Conservation (phyloP, 30 jellyfish, hydroid and myxozoan genomes). For the Aurelia sp. region DNA sequence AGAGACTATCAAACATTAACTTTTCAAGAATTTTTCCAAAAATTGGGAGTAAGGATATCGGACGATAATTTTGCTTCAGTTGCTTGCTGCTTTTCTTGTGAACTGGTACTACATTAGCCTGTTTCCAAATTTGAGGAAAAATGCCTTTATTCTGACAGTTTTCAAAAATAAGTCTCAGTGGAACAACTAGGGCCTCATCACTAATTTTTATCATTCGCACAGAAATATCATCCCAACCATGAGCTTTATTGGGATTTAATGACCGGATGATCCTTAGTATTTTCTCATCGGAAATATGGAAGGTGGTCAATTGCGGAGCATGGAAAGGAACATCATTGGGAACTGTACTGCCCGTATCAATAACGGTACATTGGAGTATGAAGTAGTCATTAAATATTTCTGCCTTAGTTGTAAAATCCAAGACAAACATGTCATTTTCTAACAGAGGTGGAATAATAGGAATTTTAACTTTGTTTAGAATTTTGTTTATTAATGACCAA, state of each 20-base stretch:
- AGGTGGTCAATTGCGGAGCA: too few relatives aligned
- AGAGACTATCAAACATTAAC: too few relatives aligned
- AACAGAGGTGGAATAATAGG: slow-evolving; percentile 62
- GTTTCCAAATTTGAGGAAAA: slow-evolving; percentile 32
- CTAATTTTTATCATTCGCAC: slow-evolving; percentile 33
- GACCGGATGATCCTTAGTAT: too few relatives aligned
- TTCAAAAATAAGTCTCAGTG: slow-evolving; percentile 12
- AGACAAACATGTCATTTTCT: slow-evolving; percentile 50
- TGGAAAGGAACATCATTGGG: slow-evolving; percentile 19
- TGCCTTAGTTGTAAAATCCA: slow-evolving; percentile 62
- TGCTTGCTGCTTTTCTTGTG: neutral
- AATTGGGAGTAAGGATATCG: too few relatives aligned
- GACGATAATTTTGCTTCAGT: too few relatives aligned
- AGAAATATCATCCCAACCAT: slow-evolving; percentile 56
- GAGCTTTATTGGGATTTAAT: slow-evolving; percentile 39
- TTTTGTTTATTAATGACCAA: slow-evolving; percentile 52
- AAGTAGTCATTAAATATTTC: slow-evolving; percentile 49
- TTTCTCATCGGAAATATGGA: too few relatives aligned
- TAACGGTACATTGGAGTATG: slow-evolving; percentile 52
- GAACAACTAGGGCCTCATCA: slow-evolving; percentile 22
- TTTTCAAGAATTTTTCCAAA: too few relatives aligned
- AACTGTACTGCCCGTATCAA: slow-evolving; percentile 63
- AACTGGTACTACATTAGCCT: slow-evolving; percentile 70
- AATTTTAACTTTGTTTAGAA: slow-evolving; percentile 49
- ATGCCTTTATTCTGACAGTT: neutral